Evolutionary conservation across 2,797 vertebrate genomes (phyloP).

Genomic region (Urophycis tenuis): DNA sequence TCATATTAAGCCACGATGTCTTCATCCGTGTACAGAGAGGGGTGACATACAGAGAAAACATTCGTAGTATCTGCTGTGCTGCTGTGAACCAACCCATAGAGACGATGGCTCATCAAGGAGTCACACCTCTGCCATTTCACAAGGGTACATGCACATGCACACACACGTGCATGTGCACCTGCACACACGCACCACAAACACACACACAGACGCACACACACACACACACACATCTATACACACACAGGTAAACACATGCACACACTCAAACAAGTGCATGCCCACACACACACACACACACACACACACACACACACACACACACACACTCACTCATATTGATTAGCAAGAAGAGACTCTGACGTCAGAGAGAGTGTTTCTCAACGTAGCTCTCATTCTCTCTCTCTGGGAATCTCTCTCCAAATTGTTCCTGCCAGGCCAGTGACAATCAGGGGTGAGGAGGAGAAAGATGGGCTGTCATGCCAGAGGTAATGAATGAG

Average conservation of each 20-base stretch:
- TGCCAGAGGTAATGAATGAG: too few relatives aligned
- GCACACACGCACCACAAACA: neutral
- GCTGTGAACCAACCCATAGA: too few relatives aligned
- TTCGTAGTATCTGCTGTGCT: neutral
- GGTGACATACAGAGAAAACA: neutral
- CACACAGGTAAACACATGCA: constrained; percentile 26
- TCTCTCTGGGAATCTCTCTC: constrained; percentile 10
- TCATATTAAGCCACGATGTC: too few relatives aligned
- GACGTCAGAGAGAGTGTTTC: constrained; percentile 66
- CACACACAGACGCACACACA: neutral
- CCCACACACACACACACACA: constrained; percentile 8
- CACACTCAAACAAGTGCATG: constrained; percentile 10
- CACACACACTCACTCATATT: constrained; percentile 34
- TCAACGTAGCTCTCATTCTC: neutral
- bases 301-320: constrained; percentile 23
- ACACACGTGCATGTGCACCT: neutral
- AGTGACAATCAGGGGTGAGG: constrained; percentile 48
- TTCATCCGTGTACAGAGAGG: too few relatives aligned
- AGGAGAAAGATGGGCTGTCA: too few relatives aligned
- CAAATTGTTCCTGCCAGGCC: constrained; percentile 40
- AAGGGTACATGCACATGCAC: neutral
- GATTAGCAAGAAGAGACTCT: constrained; percentile 46
- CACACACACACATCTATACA: neutral
- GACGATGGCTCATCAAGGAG: neutral
- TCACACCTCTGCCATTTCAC: neutral